Percentiles rank a stretch among this genome's conserved stretches.
Conservation (phyloP, 2,797 vertebrate species). For the Prionace glauca region DNA sequence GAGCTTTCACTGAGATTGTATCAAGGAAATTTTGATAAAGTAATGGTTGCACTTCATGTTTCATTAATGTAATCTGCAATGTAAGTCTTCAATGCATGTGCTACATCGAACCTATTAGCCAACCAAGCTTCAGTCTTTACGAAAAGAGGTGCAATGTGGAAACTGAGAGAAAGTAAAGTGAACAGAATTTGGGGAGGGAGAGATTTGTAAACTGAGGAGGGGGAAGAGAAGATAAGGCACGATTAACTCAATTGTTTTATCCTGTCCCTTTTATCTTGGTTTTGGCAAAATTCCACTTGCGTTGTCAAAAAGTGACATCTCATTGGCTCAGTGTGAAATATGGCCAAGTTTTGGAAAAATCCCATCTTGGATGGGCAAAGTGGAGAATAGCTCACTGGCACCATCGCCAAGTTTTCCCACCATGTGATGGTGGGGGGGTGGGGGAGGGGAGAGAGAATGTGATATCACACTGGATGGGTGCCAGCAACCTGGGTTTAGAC, state of each 20-base stretch:
- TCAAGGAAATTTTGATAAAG: background rate
- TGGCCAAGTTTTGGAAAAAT: too few species aligned
- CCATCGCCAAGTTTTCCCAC: too few species aligned
- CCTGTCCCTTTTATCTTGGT: background rate
- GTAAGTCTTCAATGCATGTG: background rate
- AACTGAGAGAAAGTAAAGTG: background rate
- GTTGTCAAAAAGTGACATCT: background rate
- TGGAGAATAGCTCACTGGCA: too few species aligned
- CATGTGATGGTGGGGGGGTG: too few species aligned
- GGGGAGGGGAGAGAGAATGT: too few species aligned
- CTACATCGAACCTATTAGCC: background rate
- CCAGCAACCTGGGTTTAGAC: too few species aligned
- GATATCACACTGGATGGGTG: too few species aligned
- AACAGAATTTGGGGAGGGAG: background rate
- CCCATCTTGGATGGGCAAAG: too few species aligned
- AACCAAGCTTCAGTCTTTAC: background rate
- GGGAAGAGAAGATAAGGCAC: background rate
- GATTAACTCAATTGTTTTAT: background rate
- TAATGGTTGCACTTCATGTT: background rate
- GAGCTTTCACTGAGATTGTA: too few species aligned
- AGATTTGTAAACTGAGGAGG: background rate
- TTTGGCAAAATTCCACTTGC: background rate
- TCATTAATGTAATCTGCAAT: background rate
- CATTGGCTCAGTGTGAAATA: slow-evolving; percentile 18
- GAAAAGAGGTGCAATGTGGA: background rate